phyloP scores from a whole-genome alignment of 2,888 invertebrate species.

The Amblyjoppa fuscipennis region DNA sequence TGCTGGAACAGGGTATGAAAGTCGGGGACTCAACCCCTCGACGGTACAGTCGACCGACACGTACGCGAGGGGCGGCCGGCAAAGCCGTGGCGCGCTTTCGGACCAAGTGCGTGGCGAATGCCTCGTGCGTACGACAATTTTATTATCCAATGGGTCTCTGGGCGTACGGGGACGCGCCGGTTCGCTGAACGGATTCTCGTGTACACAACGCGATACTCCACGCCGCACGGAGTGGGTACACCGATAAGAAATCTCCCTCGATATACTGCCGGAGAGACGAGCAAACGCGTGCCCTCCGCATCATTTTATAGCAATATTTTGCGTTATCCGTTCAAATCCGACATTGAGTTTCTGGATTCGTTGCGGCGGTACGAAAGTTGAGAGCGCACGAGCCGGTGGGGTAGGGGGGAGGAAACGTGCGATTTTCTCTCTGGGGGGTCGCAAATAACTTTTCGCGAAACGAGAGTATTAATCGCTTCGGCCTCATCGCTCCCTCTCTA shows the following conservation, averaged over 20 bases:
- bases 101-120: conserved; percentile 59
- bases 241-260: conserved; percentile 46
- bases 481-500: conserved; percentile 11
- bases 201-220: conserved; percentile 17
- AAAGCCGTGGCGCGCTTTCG: conserved; percentile 32
- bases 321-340: conserved; percentile 43
- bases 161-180: conserved; percentile 15
- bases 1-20: conserved; percentile 44
- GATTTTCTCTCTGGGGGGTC: conserved; percentile 20
- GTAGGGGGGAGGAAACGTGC: neutral
- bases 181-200: conserved; percentile 15
- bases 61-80: conserved; percentile 33
- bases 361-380: neutral
- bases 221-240: neutral
- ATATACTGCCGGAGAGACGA: neutral
- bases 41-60: conserved; percentile 37
- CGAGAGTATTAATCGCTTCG: conserved; percentile 37
- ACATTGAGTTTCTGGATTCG: conserved; percentile 46
- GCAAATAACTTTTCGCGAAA: conserved; percentile 42
- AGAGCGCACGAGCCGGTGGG: neutral
- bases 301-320: conserved; percentile 35
- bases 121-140: conserved; percentile 72
- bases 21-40: conserved; percentile 53
- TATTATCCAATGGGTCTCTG: conserved; percentile 71
- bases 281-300: neutral